Conservation (phyloP, 1,140 invertebrate genomes). For the Notospermus geniculatus region DNA sequence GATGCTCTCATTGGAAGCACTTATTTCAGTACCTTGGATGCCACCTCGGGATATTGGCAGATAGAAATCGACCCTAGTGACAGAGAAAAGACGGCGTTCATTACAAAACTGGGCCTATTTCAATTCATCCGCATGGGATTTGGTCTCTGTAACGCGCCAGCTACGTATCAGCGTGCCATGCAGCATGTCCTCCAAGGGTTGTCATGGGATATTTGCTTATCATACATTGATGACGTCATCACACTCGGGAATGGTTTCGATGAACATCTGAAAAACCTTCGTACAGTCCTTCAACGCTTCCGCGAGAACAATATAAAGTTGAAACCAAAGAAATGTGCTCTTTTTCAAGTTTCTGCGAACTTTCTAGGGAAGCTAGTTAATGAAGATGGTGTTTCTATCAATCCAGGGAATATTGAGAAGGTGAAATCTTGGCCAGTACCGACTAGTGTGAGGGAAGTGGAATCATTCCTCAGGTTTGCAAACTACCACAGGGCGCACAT, state of each 20-base stretch:
- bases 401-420: conserved; percentile 28
- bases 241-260: too few relatives aligned
- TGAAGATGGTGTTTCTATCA: conserved; percentile 18
- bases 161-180: conserved; percentile 38
- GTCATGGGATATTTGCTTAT: background rate
- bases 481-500: conserved; percentile 26
- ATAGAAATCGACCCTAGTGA: conserved; percentile 37
- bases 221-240: background rate
- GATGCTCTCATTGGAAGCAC: conserved; percentile 37
- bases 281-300: background rate
- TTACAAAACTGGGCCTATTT: conserved; percentile 14
- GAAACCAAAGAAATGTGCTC: too few relatives aligned
- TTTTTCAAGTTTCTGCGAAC: conserved; percentile 13
- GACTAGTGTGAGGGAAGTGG: conserved; percentile 22
- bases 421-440: conserved; percentile 30
- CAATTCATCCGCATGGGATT: conserved; percentile 36
- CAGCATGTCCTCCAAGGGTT: conserved; percentile 22
- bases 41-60: conserved; percentile 36
- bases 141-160: conserved; percentile 34
- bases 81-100: conserved; percentile 40
- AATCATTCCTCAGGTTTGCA: conserved; percentile 30
- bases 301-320: conserved; percentile 23
- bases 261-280: too few relatives aligned
- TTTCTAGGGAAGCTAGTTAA: conserved; percentile 24
- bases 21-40: conserved; percentile 55